Conservation (phyloP, 1,140 invertebrate genomes). For the Acromyrmex heyeri region DNA sequence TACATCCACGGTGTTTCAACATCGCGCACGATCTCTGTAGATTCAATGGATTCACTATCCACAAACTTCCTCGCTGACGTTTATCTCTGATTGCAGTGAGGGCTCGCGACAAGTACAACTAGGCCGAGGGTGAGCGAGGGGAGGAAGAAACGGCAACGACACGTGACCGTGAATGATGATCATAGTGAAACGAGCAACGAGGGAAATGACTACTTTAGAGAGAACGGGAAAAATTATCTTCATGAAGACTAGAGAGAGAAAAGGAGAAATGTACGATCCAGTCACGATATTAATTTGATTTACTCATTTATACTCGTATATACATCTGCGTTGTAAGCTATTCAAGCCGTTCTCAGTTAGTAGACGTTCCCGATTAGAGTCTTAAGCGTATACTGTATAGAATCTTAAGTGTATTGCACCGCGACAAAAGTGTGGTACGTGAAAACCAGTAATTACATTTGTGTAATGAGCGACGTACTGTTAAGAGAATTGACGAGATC, state of each 20-base stretch:
- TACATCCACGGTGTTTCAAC: conserved; percentile 32
- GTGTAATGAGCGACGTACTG: conserved; percentile 80
- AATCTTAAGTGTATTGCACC: conserved; percentile 80
- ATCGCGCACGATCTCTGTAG: conserved; percentile 42
- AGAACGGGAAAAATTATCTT: conserved; percentile 21
- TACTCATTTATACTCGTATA: conserved; percentile 58
- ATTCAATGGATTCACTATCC: conserved; percentile 50
- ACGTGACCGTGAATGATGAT: conserved; percentile 52
- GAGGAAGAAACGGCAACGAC: conserved; percentile 10
- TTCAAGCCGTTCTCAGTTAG: conserved; percentile 35
- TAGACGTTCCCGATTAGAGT: conserved; percentile 69
- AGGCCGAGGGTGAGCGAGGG: conserved; percentile 51
- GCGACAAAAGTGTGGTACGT: conserved; percentile 82
- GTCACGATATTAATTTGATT: conserved; percentile 58
- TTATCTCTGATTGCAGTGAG: conserved; percentile 87
- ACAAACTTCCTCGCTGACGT: conserved; percentile 49
- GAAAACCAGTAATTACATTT: conserved; percentile 85
- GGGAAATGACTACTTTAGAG: conserved; percentile 7
- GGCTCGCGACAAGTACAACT: conserved; percentile 86
- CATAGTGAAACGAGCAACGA: not conserved
- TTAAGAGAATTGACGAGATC: conserved; percentile 61
- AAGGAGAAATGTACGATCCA: conserved; percentile 9
- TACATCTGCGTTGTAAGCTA: conserved; percentile 51
- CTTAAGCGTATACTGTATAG: conserved; percentile 58
- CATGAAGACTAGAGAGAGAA: not conserved